These are phyloP conservation scores for Zaprionus nigranus DNA, from an alignment of 1,140 invertebrate genomes.

Conservation along the genomic window DNA sequence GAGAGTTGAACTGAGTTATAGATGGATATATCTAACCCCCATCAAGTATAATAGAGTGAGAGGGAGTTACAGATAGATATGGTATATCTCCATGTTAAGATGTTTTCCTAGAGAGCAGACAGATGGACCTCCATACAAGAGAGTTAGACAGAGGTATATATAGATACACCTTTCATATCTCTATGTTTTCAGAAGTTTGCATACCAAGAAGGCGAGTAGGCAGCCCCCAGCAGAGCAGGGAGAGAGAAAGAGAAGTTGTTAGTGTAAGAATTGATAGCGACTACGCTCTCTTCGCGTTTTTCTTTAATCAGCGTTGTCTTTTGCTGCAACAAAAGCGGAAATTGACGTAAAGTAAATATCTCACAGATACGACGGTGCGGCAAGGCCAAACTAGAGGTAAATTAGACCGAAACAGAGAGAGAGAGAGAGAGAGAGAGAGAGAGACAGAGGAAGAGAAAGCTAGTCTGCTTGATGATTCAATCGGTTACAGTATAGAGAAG, in stretches of 20 bases:
- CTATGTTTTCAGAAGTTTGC: too few relatives aligned
- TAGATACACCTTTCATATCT: too few relatives aligned
- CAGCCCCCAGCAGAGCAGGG: background rate
- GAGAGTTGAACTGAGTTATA: too few relatives aligned
- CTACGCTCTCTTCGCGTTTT: constrained; percentile 5
- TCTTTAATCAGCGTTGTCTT: constrained; percentile 37
- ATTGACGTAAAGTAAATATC: constrained; percentile 34
- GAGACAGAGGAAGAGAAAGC: background rate
- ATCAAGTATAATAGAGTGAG: too few relatives aligned
- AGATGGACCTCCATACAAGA: too few relatives aligned
- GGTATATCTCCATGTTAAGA: too few relatives aligned
- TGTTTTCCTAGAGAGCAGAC: too few relatives aligned
- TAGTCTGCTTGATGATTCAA: background rate
- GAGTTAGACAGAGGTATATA: too few relatives aligned
- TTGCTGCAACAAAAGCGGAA: constrained; percentile 39
- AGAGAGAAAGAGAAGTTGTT: background rate
- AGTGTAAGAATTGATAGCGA: constrained; percentile 20
- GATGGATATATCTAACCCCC: too few relatives aligned
- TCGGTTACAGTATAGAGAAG: background rate
- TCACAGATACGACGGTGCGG: constrained; percentile 25
- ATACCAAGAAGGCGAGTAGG: background rate
- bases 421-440: background rate
- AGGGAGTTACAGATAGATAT: too few relatives aligned
- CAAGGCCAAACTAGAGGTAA: constrained; percentile 19
- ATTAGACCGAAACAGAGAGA: background rate